Evolutionary conservation across 2,888 invertebrate species (phyloP), one percentile per base, ranked within the genome.

Genomic region (Neuroscelio doddi): DNA sequence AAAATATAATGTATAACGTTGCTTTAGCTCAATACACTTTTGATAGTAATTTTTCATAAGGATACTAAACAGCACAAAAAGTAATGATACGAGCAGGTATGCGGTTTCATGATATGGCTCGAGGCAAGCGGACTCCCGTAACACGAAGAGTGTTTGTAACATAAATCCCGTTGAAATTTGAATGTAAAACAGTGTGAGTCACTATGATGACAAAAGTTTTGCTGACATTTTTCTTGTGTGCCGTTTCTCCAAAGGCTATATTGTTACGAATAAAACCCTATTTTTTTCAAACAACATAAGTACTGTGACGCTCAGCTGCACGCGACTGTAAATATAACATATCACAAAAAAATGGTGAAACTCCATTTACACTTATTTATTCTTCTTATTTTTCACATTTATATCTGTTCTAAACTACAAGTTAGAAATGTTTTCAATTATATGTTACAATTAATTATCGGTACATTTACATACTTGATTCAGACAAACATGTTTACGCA

Each of bases 91-190:
- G 32, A 32, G 10, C 10, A 10, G 10, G 32, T 10, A 32, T 12
- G 32, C 12, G 32, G 32, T 38, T 38, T 1, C 10, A 38, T 1
- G 9, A 38, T 3, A 38, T 1, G 17, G n/a, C 9, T 5, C 17
- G 38, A 15, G 38, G 2, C 17, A 16, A 17, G 7, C 9, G n/a
- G n/a, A n/a, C 16, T 38, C 38, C 12, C 38, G 9, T 1, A 2
- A 9, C 16, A 38, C 15, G 38, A 38, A 38, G 8, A n/a, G 9
- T 38, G 38, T 38, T 38, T 38, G 38, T 38, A 38, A 38, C 21
- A 17, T 16, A 38, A 21, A 16, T 38, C 38, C 38, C 15, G 38
- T 14, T 38, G 38, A 38, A 38, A 38, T 38, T 16, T 38, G 21
- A 38, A 38, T 38, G 38, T 38, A 21, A 38, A 38, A 38, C 38